Evolutionary conservation across 2,113 vertebrate species (phyloP).

Genomic region (Petroica traversi): DNA sequence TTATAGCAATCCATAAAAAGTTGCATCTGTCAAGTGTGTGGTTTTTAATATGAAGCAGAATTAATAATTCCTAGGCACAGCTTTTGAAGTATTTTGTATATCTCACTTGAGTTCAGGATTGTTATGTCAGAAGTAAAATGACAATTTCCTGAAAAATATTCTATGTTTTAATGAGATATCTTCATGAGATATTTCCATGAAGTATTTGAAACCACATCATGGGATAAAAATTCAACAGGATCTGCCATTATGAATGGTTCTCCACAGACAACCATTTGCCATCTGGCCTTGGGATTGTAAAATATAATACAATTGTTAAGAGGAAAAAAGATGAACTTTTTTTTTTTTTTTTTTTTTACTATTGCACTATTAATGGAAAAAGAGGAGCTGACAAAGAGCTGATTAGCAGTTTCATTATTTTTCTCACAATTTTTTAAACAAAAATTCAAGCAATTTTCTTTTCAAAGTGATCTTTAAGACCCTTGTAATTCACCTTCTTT

Average conservation of each 20-base stretch:
- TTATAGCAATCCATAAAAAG: neutral
- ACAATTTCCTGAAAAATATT: neutral
- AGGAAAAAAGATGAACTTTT: neutral
- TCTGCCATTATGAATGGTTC: neutral
- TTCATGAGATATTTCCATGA: neutral
- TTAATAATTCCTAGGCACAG: neutral
- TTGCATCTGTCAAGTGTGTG: neutral
- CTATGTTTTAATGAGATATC: neutral
- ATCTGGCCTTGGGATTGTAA: neutral
- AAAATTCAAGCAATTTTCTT: neutral
- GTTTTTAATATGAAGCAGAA: neutral
- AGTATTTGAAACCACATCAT: neutral
- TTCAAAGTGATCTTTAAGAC: neutral
- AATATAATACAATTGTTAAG: neutral
- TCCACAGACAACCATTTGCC: neutral
- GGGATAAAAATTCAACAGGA: neutral
- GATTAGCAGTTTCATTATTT: neutral
- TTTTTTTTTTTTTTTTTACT: fast-evolving
- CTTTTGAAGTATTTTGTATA: neutral
- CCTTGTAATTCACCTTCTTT: neutral
- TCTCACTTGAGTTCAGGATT: neutral
- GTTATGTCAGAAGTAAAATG: neutral
- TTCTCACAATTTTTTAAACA: neutral
- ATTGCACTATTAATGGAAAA: neutral
- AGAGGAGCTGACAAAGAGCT: neutral